Base-by-base conservation (phyloP, 1,140 invertebrate genomes). In the Drosophila ananassae region DNA sequence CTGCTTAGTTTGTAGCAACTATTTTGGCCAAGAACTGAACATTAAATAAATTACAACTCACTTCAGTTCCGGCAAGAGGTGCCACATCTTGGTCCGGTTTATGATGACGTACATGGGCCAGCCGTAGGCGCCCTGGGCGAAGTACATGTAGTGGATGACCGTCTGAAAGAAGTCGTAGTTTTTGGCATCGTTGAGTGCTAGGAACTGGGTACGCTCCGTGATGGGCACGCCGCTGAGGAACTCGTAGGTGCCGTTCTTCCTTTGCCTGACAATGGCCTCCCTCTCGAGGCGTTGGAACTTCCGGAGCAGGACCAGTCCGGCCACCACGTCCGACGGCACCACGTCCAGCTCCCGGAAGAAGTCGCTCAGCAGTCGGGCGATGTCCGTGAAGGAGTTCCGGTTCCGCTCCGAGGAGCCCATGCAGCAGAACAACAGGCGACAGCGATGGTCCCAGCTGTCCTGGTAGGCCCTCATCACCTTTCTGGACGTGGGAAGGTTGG, bases 341-440 rank as follows among this genome's bases (percentile, higher is more conserved):
- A 98, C 96, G 92, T 98, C 97, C 57, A 98, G 89, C 91, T 98
- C 97, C 7, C 97, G 94, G 84, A 98, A 98, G 91, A 98, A 98
- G 84, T 98, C 97, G 56, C 97, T 97, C 48, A 98, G 92, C 44
- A 98, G 91, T 51, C 96, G 93, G 0, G 97, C 97, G 57, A 98
- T 97, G 89, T 98, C 97, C 4, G 96, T 94, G 82, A 97, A 97
- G 1, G 96, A 97, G 89, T 96, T 97, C 93, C 97, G 92, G 54
- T 96, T 96, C 53, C 95, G 94, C 82, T 97, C 96, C 2, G 95
- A 95, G 55, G 95, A 94, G 58, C 96, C 94, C 91, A 97, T 96
- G 92, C 97, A 98, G 92, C 97, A 98, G 82, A 97, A 98, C 0
- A 98, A 91, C 59, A 97, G 92, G 32, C 96, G 94, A 91, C 97